Evolutionary conservation across 2,113 vertebrate species (phyloP).

Genomic region (Strix uralensis): DNA sequence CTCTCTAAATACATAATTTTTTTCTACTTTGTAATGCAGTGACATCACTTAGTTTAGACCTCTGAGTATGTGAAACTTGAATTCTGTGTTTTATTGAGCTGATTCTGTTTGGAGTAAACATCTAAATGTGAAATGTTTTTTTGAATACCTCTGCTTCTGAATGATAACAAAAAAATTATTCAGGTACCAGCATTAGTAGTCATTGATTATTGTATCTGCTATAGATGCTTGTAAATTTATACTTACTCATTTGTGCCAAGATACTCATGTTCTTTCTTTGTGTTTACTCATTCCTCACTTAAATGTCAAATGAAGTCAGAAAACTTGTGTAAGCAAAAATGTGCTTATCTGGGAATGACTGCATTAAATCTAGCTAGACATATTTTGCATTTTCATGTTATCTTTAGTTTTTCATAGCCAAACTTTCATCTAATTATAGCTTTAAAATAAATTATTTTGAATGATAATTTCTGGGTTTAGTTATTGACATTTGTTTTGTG

Average conservation of each 20-base stretch:
- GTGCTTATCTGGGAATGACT: neutral
- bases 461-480: neutral
- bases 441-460: neutral
- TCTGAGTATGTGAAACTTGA: neutral
- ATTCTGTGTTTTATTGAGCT: neutral
- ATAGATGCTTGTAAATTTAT: neutral
- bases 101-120: neutral
- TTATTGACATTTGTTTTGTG: neutral
- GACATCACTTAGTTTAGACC: neutral
- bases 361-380: neutral
- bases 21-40: neutral
- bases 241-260: neutral
- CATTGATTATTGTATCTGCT: neutral
- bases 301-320: neutral
- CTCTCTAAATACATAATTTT: neutral
- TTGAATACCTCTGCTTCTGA: neutral
- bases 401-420: neutral
- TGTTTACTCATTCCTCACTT: neutral
- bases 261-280: neutral
- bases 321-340: neutral
- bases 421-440: neutral
- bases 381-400: neutral
- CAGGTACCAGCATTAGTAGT: neutral
- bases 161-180: neutral
- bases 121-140: neutral